Evolutionary conservation across 2,113 vertebrate species (phyloP).

Genomic region (Paralichthys olivaceus): DNA sequence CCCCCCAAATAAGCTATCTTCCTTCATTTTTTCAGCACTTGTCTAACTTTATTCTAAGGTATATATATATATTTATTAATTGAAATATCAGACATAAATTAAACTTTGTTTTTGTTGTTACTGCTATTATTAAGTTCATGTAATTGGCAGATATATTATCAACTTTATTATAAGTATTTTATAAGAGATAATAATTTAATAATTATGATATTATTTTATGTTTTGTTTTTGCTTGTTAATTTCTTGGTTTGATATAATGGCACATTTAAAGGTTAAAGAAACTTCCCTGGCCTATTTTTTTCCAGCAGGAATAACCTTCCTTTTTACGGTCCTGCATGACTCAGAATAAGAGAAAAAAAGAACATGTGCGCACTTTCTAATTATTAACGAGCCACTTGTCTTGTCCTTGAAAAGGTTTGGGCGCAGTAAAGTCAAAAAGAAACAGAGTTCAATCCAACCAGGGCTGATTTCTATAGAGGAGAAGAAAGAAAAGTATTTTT

Average conservation of each 20-base stretch:
- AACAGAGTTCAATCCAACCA: conserved; percentile 58
- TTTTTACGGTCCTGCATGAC: background rate
- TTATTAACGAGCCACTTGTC: conserved; percentile 71
- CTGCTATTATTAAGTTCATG: background rate
- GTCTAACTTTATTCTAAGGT: background rate
- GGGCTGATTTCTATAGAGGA: conserved; percentile 24
- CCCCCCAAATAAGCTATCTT: background rate
- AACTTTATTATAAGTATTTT: background rate
- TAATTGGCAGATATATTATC: background rate
- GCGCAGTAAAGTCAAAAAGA: conserved; percentile 52
- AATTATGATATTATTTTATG: background rate
- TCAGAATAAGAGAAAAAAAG: conserved; percentile 50
- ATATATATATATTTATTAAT: background rate
- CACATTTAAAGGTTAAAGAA: conserved; percentile 10
- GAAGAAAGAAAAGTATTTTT: conserved; percentile 6
- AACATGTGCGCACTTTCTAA: conserved; percentile 49
- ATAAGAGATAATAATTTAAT: background rate
- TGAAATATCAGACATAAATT: background rate
- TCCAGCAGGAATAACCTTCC: background rate
- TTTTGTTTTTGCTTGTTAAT: background rate
- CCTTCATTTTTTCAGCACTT: background rate
- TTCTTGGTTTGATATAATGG: background rate
- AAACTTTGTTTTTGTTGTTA: background rate
- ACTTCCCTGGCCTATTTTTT: conserved; percentile 1
- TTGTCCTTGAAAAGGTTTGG: conserved; percentile 55